Evolutionary conservation across 2,888 invertebrate species (phyloP).

Genomic region (Leptinotarsa haldemani): DNA sequence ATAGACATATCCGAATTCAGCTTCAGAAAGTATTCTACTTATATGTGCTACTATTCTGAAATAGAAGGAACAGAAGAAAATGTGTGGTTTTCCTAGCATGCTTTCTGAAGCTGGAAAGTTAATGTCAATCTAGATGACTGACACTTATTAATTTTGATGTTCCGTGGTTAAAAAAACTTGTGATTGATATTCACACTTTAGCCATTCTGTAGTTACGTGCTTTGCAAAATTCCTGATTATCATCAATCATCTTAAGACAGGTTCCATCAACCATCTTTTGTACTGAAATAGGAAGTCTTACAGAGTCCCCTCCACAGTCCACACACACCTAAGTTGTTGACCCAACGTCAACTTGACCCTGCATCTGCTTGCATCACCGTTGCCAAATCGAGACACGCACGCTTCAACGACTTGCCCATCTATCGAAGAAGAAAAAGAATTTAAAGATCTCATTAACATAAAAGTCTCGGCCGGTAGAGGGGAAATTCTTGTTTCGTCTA

Average conservation of each 20-base stretch:
- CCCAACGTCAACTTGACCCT: conserved; percentile 34
- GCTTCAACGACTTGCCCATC: conserved; percentile 1
- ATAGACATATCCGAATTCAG: too few species aligned
- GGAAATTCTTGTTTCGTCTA: conserved; percentile 31
- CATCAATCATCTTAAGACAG: background rate
- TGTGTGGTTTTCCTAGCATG: too few species aligned
- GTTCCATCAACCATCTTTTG: background rate
- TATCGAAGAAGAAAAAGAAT: conserved; percentile 29
- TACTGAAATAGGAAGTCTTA: conserved; percentile 14
- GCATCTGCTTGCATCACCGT: conserved; percentile 42
- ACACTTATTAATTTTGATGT: too few species aligned
- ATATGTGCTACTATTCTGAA: too few species aligned
- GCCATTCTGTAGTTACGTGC: too few species aligned
- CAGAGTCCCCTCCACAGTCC: background rate
- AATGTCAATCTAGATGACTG: too few species aligned
- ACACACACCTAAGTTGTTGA: conserved; percentile 42
- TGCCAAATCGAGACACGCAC: conserved; percentile 31
- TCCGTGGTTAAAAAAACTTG: too few species aligned
- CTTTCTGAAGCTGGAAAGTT: too few species aligned
- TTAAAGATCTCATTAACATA: conserved; percentile 43
- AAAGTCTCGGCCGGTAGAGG: conserved; percentile 28
- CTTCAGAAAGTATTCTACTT: too few species aligned
- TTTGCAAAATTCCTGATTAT: too few species aligned
- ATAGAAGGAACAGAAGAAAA: too few species aligned
- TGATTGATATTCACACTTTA: too few species aligned